Conservation (phyloP, 2,888 invertebrate genomes). For the Amaurobius ferox region DNA sequence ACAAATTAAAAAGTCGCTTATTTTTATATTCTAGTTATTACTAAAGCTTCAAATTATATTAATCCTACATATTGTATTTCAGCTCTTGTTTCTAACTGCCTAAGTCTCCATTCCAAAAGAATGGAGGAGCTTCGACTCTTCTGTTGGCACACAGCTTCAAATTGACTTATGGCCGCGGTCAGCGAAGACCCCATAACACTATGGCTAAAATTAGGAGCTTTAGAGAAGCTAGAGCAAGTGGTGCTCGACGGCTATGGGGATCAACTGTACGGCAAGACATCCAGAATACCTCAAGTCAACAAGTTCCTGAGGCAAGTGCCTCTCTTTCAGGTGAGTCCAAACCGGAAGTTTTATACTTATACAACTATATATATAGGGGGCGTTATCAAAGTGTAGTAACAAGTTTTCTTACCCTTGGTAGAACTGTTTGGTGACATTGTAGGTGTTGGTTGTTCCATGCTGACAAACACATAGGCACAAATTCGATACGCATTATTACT, state of each 20-base stretch:
- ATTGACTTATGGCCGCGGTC: slow-evolving; percentile 58
- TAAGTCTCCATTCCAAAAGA: background rate
- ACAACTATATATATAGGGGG: no score
- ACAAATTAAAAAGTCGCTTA: no score
- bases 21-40: no score
- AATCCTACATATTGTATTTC: background rate
- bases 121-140: background rate
- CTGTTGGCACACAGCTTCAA: background rate
- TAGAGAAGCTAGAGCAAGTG: slow-evolving; percentile 78
- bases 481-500: no score
- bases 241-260: slow-evolving; percentile 79
- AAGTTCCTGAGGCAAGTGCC: slow-evolving; percentile 78
- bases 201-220: slow-evolving; percentile 78
- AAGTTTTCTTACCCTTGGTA: no score
- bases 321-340: slow-evolving; percentile 77
- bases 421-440: no score
- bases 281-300: slow-evolving; percentile 76
- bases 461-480: no score
- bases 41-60: no score
- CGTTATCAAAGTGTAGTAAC: no score
- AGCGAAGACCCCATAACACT: slow-evolving; percentile 77
- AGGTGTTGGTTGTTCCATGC: no score
- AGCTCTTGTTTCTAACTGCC: background rate
- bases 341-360: no score
- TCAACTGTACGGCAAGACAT: slow-evolving; percentile 77